A percentile compares a stretch with the other conserved stretches of the same genome.
Conservation (phyloP, 2,888 invertebrate genomes). For the Cheilosia scutellata region DNA sequence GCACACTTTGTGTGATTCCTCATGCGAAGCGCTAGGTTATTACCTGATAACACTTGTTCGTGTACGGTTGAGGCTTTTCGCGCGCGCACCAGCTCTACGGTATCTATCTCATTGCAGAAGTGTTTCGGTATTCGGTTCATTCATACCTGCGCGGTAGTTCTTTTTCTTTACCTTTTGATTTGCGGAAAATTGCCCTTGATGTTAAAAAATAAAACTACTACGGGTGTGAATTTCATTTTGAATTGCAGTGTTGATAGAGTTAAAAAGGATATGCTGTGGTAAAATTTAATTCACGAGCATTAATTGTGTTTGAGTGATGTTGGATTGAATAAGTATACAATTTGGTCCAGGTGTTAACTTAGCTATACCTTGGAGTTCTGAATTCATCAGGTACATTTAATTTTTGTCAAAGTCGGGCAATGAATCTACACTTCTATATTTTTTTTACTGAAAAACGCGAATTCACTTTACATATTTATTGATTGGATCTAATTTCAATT, state of each 20-base stretch:
- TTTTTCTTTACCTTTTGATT: background rate
- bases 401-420: background rate
- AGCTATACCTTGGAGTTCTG: background rate
- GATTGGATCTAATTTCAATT: conserved; percentile 15
- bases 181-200: background rate
- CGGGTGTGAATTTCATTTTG: background rate
- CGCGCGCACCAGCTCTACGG: conserved; percentile 19
- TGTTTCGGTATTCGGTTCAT: conserved; percentile 27
- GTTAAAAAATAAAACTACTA: background rate
- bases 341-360: background rate
- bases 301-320: conserved; percentile 14
- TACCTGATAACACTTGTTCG: conserved; percentile 74
- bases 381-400: conserved; percentile 26
- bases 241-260: background rate
- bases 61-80: conserved; percentile 64
- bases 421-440: background rate
- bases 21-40: conserved; percentile 63
- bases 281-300: background rate
- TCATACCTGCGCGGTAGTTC: conserved; percentile 11
- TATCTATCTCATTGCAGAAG: conserved; percentile 23
- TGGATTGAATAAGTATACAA: background rate
- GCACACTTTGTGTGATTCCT: conserved; percentile 56
- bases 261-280: conserved; percentile 11
- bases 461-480: background rate
- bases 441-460: conserved; percentile 22